Percentiles rank a stretch among this genome's conserved stretches.
phyloP scores from a whole-genome alignment of 2,888 invertebrate genomes.

The Argyresthia goedartella region DNA sequence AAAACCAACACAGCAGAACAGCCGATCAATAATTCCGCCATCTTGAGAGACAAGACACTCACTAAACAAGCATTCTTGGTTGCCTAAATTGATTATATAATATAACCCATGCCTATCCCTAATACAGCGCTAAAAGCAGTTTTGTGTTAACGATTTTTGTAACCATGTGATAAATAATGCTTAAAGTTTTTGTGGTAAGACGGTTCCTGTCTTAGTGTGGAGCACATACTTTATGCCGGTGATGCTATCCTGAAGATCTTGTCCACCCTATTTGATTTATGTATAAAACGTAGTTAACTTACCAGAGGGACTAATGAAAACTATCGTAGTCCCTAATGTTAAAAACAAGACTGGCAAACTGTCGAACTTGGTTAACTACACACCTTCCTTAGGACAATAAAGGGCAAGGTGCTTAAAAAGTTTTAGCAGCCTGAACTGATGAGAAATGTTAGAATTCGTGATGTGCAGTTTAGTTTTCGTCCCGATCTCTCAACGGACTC shows the following conservation, averaged over 20 bases:
- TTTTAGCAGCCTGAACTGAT: not conserved
- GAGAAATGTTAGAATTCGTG: not conserved
- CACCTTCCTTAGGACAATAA: not conserved
- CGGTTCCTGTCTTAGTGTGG: not conserved
- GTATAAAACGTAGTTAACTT: not conserved
- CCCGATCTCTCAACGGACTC: not conserved
- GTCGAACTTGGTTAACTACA: not conserved
- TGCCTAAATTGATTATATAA: too few species aligned
- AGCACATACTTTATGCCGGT: not conserved
- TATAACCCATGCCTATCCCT: too few species aligned
- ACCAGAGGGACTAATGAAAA: not conserved
- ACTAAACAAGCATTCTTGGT: too few species aligned
- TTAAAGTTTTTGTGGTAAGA: too few species aligned
- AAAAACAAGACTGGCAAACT: not conserved
- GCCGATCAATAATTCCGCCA: too few species aligned
- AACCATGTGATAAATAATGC: too few species aligned
- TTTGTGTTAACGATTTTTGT: too few species aligned
- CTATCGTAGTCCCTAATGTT: not conserved
- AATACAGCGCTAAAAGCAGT: too few species aligned
- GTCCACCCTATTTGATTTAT: not conserved
- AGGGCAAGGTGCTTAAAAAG: not conserved
- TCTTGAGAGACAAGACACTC: too few species aligned
- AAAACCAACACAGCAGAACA: too few species aligned
- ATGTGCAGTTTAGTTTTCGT: not conserved
- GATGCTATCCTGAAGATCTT: not conserved